phyloP scores from a whole-genome alignment of 2,113 vertebrate genomes.

The Zosterops hypoxanthus region DNA sequence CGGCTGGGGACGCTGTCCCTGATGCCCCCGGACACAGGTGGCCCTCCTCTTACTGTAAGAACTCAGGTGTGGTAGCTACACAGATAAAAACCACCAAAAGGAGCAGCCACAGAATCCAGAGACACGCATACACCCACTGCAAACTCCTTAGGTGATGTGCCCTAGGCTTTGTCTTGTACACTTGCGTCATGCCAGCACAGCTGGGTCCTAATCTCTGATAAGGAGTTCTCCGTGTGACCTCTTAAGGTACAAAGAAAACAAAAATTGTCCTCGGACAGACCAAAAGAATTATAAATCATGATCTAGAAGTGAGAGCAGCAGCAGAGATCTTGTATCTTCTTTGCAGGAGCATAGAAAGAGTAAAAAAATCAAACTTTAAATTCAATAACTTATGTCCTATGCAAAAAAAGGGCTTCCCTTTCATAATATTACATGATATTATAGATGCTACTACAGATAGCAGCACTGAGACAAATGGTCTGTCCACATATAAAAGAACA shows the following conservation, averaged over 20 bases:
- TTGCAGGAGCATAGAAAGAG: background rate
- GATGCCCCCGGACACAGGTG: fast-evolving
- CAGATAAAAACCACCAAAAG: fast-evolving
- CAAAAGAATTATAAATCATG: background rate
- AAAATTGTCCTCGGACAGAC: background rate
- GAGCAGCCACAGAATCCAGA: background rate
- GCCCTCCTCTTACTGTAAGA: fast-evolving
- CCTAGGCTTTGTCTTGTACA: background rate
- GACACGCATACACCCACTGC: fast-evolving
- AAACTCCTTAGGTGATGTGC: background rate
- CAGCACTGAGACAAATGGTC: background rate
- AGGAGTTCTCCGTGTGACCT: background rate
- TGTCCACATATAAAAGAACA: background rate
- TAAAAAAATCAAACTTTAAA: background rate
- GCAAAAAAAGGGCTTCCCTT: background rate
- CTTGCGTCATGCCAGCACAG: background rate
- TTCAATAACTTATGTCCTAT: background rate
- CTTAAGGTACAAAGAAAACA: background rate
- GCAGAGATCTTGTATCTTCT: background rate
- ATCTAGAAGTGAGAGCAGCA: background rate
- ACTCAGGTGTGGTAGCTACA: background rate
- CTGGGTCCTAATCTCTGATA: background rate
- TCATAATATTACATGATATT: background rate
- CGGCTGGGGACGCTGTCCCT: fast-evolving
- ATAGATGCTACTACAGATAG: background rate